Evolutionary conservation across 2,113 vertebrate species (phyloP), one percentile per base, ranked within the genome.

Genomic region (Chrysemys picta): DNA sequence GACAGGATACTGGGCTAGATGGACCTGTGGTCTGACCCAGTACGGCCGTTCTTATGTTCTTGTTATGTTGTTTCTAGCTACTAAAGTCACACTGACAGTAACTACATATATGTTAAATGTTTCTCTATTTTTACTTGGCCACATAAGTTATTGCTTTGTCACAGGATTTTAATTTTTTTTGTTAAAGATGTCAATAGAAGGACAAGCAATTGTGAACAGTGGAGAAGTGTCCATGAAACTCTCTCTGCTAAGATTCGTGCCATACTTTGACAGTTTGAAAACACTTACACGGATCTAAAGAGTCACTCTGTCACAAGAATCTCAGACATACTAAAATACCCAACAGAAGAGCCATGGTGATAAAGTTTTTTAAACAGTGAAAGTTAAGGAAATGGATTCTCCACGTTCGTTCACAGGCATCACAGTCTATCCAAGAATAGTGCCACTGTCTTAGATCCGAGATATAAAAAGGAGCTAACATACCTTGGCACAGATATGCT

Each of bases 401-500:
- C 45, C 49, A 8, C 25, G 27, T 17, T n/a, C 42, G 2, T 29
- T 78, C 6, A 35, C 4, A 76, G 57, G 13, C 3, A 19, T n/a
- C 4, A n/a, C 81, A 57, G 0, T 2, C 53, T 5, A 62, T 10
- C 65, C 85, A 57, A 45, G 80, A 2, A 0, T 0, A 6, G 75
- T 31, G 75, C 22, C 14, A 25, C 24, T 78, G 42, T 8, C 49
- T 42, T 69, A 80, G 65, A 88, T 84, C 84, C 6, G 17, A 57
- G 59, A 27, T 3, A 80, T 1, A 35, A 47, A 12, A 56, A 31
- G 84, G 57, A 45, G 31, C 31, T 6, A 84, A 47, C 89, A 38
- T 97, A 99, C 99, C 99, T 99, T 99, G 94, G 97, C 96, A 92
- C 99, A 99, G 94, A 99, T 98, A 50, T 99, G 99, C 86, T 99